Percentiles rank a stretch among this genome's conserved stretches.
These are phyloP conservation scores for Ylistrum balloti DNA, from an alignment of 1,140 invertebrate genomes.

Conservation along the genomic window DNA sequence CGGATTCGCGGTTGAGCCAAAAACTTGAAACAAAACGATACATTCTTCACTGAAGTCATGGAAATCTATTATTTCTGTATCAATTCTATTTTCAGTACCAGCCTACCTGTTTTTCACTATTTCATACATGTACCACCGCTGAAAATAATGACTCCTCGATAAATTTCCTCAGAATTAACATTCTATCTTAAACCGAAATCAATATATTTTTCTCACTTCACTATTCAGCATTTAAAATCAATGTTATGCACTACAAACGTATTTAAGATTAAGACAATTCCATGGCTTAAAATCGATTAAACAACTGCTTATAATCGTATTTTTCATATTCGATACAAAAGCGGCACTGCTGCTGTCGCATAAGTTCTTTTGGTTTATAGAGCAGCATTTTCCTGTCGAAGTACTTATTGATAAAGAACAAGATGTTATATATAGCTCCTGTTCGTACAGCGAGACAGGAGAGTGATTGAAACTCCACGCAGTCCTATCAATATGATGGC, in stretches of 20 bases:
- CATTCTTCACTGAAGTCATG: too few species aligned
- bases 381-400: not conserved
- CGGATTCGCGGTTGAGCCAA: too few species aligned
- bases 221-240: not conserved
- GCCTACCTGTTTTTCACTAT: too few species aligned
- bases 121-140: too few species aligned
- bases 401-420: not conserved
- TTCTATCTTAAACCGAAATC: too few species aligned
- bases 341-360: not conserved
- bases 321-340: constrained; percentile 26
- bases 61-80: too few species aligned
- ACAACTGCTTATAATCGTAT: not conserved
- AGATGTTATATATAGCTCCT: not conserved
- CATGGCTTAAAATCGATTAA: not conserved
- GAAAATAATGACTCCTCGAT: too few species aligned
- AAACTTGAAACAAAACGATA: too few species aligned
- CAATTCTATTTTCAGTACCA: too few species aligned
- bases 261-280: not conserved
- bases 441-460: not conserved
- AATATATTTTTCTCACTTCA: too few species aligned
- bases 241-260: not conserved
- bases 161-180: too few species aligned
- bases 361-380: not conserved
- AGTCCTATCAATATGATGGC: not conserved
- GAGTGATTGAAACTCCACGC: not conserved